phyloP scores from a whole-genome alignment of 2,797 vertebrate species.

The Benthosema pterotum region DNA sequence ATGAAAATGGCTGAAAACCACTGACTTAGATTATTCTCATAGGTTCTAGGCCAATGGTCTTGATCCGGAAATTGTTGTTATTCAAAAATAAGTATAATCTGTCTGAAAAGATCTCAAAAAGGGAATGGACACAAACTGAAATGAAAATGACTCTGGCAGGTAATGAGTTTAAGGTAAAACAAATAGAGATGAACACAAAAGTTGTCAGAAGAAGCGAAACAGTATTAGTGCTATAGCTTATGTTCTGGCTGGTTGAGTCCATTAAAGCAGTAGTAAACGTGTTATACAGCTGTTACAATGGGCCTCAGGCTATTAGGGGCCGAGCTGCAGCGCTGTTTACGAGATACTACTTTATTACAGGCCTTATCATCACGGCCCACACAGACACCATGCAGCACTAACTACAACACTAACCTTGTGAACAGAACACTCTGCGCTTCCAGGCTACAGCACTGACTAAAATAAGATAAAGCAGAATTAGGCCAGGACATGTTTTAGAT shows the following conservation, averaged over 20 bases:
- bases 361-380: conserved; percentile 75
- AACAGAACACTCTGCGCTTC: conserved; percentile 55
- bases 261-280: conserved; percentile 82
- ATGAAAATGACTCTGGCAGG: conserved; percentile 11
- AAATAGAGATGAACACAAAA: conserved; percentile 57
- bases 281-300: conserved; percentile 81
- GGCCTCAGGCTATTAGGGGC: conserved; percentile 70
- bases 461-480: not conserved
- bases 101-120: no score
- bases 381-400: conserved; percentile 62
- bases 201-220: conserved; percentile 70
- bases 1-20: no score
- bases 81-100: no score
- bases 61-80: no score
- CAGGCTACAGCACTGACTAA: conserved; percentile 44
- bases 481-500: not conserved
- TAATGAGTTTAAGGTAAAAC: conserved; percentile 42
- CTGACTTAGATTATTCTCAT: no score
- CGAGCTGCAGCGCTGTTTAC: conserved; percentile 78
- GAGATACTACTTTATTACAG: conserved; percentile 81
- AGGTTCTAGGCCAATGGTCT: no score
- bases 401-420: conserved; percentile 46
- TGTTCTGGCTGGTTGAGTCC: conserved; percentile 66
- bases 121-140: not conserved
- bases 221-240: conserved; percentile 68